Evolutionary conservation across 2,797 vertebrate species (phyloP).

Genomic region (Pseudomugil tenellus): DNA sequence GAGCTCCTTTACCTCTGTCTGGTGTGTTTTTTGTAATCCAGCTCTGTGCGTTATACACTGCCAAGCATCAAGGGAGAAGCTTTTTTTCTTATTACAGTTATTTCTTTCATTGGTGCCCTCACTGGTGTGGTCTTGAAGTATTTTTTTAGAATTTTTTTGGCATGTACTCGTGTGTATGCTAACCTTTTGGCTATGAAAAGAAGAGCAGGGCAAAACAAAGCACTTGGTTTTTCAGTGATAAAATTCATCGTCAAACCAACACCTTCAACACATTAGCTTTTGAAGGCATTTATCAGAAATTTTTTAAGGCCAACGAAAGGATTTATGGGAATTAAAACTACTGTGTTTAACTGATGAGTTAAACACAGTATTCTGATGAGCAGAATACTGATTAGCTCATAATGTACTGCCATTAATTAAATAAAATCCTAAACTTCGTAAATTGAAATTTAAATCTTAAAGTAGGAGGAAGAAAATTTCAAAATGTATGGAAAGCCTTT

Average conservation of each 20-base stretch:
- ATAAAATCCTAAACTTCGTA: neutral
- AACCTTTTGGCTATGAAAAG: conserved; percentile 32
- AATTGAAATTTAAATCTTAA: conserved; percentile 18
- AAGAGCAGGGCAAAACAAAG: conserved; percentile 40
- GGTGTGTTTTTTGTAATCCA: conserved; percentile 81
- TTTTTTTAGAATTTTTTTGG: conserved; percentile 19
- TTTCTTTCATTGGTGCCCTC: conserved; percentile 68
- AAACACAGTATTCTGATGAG: conserved; percentile 11
- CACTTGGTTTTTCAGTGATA: conserved; percentile 21
- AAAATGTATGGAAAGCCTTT: conserved; percentile 60
- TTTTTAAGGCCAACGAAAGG: neutral
- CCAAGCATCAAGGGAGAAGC: conserved; percentile 81
- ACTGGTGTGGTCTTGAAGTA: conserved; percentile 64
- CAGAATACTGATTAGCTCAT: conserved; percentile 13
- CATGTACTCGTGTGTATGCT: conserved; percentile 37
- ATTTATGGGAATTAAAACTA: neutral
- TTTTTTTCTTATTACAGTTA: conserved; percentile 59
- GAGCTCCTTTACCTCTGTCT: conserved; percentile 67
- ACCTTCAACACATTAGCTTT: conserved; percentile 32
- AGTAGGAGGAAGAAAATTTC: conserved; percentile 20
- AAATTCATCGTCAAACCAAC: conserved; percentile 31
- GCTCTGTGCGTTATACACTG: conserved; percentile 85
- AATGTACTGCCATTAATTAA: conserved; percentile 23
- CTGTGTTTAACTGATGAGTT: neutral
- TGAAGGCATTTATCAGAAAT: conserved; percentile 6